Percentiles rank a stretch among this genome's conserved stretches.
These are phyloP conservation scores for Oplegnathus fasciatus DNA, from an alignment of 2,113 vertebrate species.

Conservation along the genomic window DNA sequence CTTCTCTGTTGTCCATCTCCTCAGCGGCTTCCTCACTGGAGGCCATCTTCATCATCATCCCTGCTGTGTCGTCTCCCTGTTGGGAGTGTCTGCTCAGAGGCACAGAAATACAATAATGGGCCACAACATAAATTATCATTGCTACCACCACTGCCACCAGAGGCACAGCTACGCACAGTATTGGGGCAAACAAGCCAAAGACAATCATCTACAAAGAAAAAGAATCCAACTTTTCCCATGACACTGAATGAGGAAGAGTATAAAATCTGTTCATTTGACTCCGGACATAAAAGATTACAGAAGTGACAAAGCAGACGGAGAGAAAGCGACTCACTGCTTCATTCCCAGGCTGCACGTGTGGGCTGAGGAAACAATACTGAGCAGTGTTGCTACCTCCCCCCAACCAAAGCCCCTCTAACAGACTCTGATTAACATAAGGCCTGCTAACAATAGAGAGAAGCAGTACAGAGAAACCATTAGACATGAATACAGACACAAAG, in stretches of 20 bases:
- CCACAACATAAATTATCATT: conserved; percentile 65
- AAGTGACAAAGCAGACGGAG: conserved; percentile 54
- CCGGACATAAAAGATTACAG: conserved; percentile 37
- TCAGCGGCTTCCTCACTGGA: conserved; percentile 79
- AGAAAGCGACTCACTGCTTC: conserved; percentile 66
- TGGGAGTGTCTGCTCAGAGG: conserved; percentile 80
- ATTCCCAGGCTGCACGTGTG: conserved; percentile 72
- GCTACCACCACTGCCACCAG: conserved; percentile 57
- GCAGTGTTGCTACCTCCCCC: conserved; percentile 72
- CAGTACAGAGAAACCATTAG: conserved; percentile 36
- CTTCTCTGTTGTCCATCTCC: conserved; percentile 87
- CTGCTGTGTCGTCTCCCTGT: conserved; percentile 56
- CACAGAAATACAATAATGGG: conserved; percentile 73
- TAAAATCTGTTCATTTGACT: conserved; percentile 44
- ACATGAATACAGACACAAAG: conserved; percentile 24
- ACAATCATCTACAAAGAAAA: conserved; percentile 67
- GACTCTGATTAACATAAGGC: conserved; percentile 74
- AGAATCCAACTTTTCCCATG: conserved; percentile 47
- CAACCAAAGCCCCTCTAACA: conserved; percentile 64
- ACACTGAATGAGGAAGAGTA: conserved; percentile 30
- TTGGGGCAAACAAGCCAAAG: conserved; percentile 66
- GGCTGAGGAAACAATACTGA: conserved; percentile 76
- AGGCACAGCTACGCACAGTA: conserved; percentile 71
- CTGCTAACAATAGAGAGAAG: conserved; percentile 72
- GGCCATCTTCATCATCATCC: conserved; percentile 86